phyloP scores from a whole-genome alignment of 2,113 vertebrate genomes.

The Micromys minutus region DNA sequence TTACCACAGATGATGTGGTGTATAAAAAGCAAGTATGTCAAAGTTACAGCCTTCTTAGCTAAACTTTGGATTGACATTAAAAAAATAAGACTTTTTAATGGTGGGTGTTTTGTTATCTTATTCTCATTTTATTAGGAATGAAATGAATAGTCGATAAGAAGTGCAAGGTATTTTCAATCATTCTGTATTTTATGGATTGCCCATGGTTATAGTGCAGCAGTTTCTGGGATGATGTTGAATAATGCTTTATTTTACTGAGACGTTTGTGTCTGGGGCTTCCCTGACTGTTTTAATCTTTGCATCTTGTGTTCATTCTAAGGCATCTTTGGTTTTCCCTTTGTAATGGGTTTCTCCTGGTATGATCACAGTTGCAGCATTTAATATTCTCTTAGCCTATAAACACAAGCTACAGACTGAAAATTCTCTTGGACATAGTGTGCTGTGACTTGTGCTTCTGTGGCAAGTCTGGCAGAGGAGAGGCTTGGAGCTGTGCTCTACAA shows the following conservation, averaged over 20 bases:
- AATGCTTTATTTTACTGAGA: slow-evolving; percentile 30
- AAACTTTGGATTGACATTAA: slow-evolving; percentile 30
- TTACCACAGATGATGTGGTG: slow-evolving; percentile 29
- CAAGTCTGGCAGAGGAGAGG: not conserved
- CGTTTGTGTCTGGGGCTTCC: not conserved
- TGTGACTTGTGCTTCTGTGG: not conserved
- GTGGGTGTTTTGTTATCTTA: slow-evolving; percentile 1
- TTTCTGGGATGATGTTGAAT: not conserved
- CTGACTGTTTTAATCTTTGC: not conserved
- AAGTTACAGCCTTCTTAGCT: slow-evolving; percentile 56
- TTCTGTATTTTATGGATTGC: slow-evolving; percentile 9
- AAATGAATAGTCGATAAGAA: slow-evolving; percentile 44
- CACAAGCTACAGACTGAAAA: not conserved
- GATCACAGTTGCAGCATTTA: not conserved
- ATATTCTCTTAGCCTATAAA: not conserved
- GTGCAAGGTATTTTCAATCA: slow-evolving; percentile 41
- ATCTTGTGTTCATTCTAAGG: not conserved
- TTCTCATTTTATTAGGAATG: slow-evolving; percentile 55
- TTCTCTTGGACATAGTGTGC: not conserved
- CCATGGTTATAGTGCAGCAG: not conserved
- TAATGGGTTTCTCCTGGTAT: not conserved
- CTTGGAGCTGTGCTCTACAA: not conserved
- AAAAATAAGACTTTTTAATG: slow-evolving; percentile 35
- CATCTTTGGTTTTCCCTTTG: not conserved
- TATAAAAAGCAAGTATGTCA: slow-evolving; percentile 51